phyloP scores from a whole-genome alignment of 2,888 invertebrate species.

The Hirtodrosophila trivittata region DNA sequence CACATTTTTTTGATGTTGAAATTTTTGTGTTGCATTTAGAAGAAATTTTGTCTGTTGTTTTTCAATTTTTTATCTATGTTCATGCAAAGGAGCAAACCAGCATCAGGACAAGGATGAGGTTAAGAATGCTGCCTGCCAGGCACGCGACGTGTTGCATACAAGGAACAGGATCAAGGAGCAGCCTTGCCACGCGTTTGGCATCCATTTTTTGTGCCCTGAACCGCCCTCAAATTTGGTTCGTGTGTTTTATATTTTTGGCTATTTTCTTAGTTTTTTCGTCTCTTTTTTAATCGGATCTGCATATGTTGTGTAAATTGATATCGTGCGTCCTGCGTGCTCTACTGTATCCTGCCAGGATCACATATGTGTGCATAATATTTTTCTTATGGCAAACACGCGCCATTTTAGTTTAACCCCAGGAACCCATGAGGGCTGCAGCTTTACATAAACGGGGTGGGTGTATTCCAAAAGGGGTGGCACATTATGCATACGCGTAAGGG shows the following conservation, averaged over 20 bases:
- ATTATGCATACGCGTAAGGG: constrained; percentile 71
- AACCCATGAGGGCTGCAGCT: constrained; percentile 45
- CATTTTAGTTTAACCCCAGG: constrained; percentile 72
- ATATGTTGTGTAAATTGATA: constrained; percentile 77
- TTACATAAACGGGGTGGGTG: constrained; percentile 49
- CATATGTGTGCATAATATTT: constrained; percentile 49
- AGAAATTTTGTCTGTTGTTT: constrained; percentile 24
- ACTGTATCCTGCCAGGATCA: constrained; percentile 14
- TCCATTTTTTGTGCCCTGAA: constrained; percentile 38
- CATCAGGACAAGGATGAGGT: constrained; percentile 44
- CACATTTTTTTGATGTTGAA: constrained; percentile 40
- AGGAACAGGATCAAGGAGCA: constrained; percentile 15
- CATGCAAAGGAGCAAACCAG: constrained; percentile 40
- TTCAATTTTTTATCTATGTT: constrained; percentile 55
- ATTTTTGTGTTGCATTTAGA: constrained; percentile 38
- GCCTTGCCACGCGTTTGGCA: constrained; percentile 48
- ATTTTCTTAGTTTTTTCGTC: constrained; percentile 10
- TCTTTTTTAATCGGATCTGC: constrained; percentile 70
- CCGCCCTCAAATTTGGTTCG: constrained; percentile 30
- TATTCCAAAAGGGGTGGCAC: constrained; percentile 63
- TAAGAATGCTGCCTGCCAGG: constrained; percentile 55
- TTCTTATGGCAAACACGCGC: constrained; percentile 57
- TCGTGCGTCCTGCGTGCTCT: constrained; percentile 39
- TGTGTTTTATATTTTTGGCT: constrained; percentile 26
- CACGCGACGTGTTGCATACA: constrained; percentile 65